Conservation (phyloP, 1,140 invertebrate genomes). For the Scaptomyza montana region DNA sequence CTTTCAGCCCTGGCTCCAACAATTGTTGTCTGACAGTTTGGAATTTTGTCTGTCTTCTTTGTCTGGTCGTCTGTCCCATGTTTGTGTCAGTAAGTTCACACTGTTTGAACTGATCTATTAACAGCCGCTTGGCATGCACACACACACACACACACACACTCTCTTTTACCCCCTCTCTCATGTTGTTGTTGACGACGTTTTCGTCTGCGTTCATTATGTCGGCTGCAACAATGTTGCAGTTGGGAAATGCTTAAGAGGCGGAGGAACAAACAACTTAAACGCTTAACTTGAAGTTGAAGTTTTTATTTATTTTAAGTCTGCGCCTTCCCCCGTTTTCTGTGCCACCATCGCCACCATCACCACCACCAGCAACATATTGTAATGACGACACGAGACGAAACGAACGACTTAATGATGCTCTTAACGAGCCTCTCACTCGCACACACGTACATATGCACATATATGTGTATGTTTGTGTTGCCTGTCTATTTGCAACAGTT, state of each 20-base stretch:
- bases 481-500: constrained; percentile 47
- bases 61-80: not conserved
- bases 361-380: constrained; percentile 10
- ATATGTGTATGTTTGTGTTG: constrained; percentile 7
- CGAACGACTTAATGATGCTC: constrained; percentile 64
- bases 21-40: not conserved
- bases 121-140: constrained; percentile 48
- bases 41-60: not conserved
- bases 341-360: not conserved
- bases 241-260: constrained; percentile 73
- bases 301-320: constrained; percentile 80
- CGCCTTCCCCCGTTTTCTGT: constrained; percentile 32
- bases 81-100: constrained; percentile 47
- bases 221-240: constrained; percentile 75
- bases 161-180: not conserved
- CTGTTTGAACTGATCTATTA: constrained; percentile 74
- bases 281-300: constrained; percentile 71
- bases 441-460: constrained; percentile 16
- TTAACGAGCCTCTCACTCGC: constrained; percentile 49
- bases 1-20: constrained; percentile 3
- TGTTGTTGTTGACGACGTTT: not conserved
- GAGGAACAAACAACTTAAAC: constrained; percentile 79
- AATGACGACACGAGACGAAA: constrained; percentile 31
- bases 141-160: constrained; percentile 31
- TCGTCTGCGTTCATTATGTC: constrained; percentile 58